phyloP scores from a whole-genome alignment of 2,113 vertebrate species.

The Odontophorus gujanensis region DNA sequence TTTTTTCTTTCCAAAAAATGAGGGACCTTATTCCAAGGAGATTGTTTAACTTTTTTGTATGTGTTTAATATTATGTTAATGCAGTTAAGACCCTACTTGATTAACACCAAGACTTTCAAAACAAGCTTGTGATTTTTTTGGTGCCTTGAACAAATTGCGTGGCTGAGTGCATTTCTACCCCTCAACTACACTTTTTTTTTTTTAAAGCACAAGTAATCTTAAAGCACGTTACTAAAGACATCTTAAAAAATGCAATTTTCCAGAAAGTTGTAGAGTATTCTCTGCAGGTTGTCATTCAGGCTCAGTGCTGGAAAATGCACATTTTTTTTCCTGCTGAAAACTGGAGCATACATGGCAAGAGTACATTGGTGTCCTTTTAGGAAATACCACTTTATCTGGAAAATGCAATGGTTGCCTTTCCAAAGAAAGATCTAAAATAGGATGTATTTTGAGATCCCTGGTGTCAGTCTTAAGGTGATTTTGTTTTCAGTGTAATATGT shows the following conservation, averaged over 20 bases:
- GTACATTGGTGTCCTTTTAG: background rate
- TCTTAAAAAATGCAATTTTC: background rate
- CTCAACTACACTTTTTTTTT: background rate
- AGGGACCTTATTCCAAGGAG: background rate
- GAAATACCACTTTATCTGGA: background rate
- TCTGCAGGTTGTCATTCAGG: background rate
- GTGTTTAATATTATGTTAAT: background rate
- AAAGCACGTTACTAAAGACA: background rate
- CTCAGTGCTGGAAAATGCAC: background rate
- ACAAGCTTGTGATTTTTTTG: background rate
- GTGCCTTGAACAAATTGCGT: background rate
- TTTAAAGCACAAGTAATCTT: background rate
- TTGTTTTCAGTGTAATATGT: background rate
- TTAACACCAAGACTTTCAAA: background rate
- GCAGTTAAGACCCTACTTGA: background rate
- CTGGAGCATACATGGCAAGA: background rate
- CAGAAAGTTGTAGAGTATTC: background rate
- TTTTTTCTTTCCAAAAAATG: background rate
- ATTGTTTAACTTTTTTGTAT: background rate
- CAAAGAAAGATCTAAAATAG: background rate
- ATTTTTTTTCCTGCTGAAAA: background rate
- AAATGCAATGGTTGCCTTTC: background rate
- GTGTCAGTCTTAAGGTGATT: background rate
- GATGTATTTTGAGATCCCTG: background rate
- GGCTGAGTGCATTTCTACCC: background rate